A percentile compares a stretch with the other conserved stretches of the same genome.
Evolutionary conservation across 2,888 invertebrate genomes (phyloP).

Genomic region (Scrobipalpa atriplicella): DNA sequence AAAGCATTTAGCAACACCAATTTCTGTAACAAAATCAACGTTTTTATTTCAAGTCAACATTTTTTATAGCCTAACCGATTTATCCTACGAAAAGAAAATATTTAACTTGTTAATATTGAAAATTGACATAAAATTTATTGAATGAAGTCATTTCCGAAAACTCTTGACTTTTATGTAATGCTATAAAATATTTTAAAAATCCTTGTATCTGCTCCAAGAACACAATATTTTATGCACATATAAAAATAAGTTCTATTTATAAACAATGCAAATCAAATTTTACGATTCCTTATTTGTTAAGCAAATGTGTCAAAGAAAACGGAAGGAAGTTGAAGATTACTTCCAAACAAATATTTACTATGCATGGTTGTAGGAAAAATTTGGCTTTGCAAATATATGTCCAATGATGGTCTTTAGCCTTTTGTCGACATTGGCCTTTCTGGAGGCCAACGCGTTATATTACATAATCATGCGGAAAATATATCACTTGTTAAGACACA

Average conservation of each 20-base stretch:
- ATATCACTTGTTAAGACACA: background rate
- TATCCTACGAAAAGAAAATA: no score
- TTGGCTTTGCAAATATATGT: background rate
- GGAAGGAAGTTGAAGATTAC: conserved; percentile 1
- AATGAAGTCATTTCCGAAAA: no score
- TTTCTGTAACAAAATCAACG: no score
- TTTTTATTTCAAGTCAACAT: no score
- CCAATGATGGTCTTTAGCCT: background rate
- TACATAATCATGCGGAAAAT: background rate
- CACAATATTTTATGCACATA: background rate
- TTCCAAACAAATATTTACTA: background rate
- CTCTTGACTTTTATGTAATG: background rate
- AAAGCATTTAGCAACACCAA: no score
- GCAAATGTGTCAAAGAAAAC: conserved; percentile 3
- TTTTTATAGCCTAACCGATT: no score
- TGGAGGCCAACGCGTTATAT: background rate
- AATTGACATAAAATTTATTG: no score
- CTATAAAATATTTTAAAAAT: background rate
- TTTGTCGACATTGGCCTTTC: conserved; percentile 16
- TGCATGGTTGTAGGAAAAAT: conserved; percentile 16
- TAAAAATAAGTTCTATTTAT: background rate
- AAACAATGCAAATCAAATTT: background rate
- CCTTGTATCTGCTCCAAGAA: background rate
- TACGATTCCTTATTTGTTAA: conserved; percentile 12
- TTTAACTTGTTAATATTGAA: no score